Percentiles rank a stretch among this genome's conserved stretches.
Conservation (phyloP, 2,888 invertebrate species). For the Apoda limacodes region DNA sequence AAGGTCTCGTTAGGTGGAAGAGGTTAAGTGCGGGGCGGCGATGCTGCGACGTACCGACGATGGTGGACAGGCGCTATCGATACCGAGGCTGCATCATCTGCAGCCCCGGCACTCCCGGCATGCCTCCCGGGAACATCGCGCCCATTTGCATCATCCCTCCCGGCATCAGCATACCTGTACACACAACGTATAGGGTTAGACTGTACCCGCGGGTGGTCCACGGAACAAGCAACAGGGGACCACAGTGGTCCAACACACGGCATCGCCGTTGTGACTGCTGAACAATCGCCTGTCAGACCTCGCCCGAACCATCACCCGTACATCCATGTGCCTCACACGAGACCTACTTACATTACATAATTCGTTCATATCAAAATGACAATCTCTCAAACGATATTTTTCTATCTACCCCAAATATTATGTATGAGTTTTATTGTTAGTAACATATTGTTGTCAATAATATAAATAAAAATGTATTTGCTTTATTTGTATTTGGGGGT, state of each 20-base stretch:
- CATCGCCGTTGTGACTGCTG: constrained; percentile 46
- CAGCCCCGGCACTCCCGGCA: constrained; percentile 59
- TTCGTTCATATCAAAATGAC: no score
- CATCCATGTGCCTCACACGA: constrained; percentile 13
- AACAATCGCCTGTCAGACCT: constrained; percentile 46
- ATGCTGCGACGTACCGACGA: constrained; percentile 11
- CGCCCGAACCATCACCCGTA: constrained; percentile 21
- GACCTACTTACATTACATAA: no score
- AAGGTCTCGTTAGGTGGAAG: no score
- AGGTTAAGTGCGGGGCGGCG: constrained; percentile 9
- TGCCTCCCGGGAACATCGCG: constrained; percentile 60
- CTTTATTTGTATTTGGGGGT: no score
- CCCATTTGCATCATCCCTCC: constrained; percentile 66
- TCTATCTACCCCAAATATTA: no score
- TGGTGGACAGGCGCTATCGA: constrained; percentile 73
- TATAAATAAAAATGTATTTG: no score
- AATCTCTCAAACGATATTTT: no score
- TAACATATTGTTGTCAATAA: no score
- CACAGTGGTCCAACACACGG: constrained; percentile 46
- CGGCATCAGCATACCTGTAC: constrained; percentile 63
- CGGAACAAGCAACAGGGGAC: constrained; percentile 33
- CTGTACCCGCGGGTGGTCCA: constrained; percentile 11
- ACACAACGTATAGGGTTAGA: constrained; percentile 19
- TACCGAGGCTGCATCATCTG: constrained; percentile 85
- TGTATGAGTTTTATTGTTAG: no score